A percentile compares a stretch with the other conserved stretches of the same genome.
Conservation (phyloP, 2,888 invertebrate genomes). For the Campoplex capitator region DNA sequence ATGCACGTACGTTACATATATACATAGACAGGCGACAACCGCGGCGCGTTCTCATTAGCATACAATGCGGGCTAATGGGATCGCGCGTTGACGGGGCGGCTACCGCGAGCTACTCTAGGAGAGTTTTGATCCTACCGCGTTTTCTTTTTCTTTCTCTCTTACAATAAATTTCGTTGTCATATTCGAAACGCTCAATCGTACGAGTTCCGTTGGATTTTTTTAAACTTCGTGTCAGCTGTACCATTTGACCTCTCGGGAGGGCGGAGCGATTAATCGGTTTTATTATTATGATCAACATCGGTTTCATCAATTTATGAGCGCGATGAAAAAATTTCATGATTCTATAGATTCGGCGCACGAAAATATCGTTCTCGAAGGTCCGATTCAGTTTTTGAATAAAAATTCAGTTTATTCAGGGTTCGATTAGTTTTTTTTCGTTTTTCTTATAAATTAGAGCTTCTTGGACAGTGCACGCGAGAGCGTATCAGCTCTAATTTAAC, state of each 20-base stretch:
- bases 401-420: neutral
- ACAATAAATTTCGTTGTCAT: conserved; percentile 13
- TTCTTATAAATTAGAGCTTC: neutral
- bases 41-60: conserved; percentile 80
- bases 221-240: neutral
- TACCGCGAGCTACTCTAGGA: conserved; percentile 72
- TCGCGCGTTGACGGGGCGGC: conserved; percentile 79
- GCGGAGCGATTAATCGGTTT: neutral
- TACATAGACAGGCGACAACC: conserved; percentile 62
- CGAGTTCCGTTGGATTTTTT: neutral
- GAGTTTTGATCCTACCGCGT: conserved; percentile 61
- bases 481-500: neutral
- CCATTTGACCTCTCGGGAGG: neutral
- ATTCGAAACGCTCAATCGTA: neutral
- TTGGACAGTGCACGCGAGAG: neutral
- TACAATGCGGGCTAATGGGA: conserved; percentile 82
- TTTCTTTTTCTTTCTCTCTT: conserved; percentile 33
- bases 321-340: neutral
- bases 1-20: neutral
- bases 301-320: neutral
- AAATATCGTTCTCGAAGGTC: neutral
- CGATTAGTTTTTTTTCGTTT: neutral
- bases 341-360: neutral
- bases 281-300: neutral
- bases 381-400: neutral